Base-by-base conservation (phyloP, 2,113 vertebrate species). In the Psittacus erithacus region DNA sequence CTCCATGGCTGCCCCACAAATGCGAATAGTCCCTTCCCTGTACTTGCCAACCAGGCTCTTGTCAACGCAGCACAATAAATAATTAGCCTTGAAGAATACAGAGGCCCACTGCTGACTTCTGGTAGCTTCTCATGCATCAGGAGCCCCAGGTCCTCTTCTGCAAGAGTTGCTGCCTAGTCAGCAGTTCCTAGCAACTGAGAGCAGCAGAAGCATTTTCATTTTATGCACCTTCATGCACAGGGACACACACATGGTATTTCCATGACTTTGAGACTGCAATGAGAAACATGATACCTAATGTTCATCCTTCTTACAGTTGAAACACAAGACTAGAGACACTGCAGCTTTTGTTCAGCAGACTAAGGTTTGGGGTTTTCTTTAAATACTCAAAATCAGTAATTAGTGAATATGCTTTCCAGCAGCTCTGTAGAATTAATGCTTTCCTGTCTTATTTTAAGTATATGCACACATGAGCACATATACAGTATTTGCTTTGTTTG, bases 401-500 rank as follows among this genome's bases (percentile, higher is more conserved):
- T 67, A 93, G 46, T 25, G 49, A 87, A 38, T 2, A 52, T 10
- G 8, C 41, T 74, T 83, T 63, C 38, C 70, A 92, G n/a, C 4
- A 91, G 55, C 27, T 62, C n/a, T 41, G 25, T 0, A 31, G 43
- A 88, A 91, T 28, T 85, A 67, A 38, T 16, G 28, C 63, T 70
- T 53, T 33, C 39, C 52, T 28, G 57, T 88, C 62, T 69, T 82
- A 77, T 82, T 81, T 86, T 53, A 81, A 50, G 35, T 8, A 16
- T 39, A 81, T 8, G 77, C 23, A 86, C 57, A 46, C 28, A 85
- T 5, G 3, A 82, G 31, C 13, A 73, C 4, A 19, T 35, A 59
- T 3, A 90, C 33, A 64, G 7, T 46, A 90, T 67, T 82, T 76
- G 43, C 57, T 95, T 92, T 86, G 44, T 93, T 92, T 90, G 79